Base-by-base conservation (phyloP, 2,888 invertebrate species). In the Acanthosepion lycidas region DNA sequence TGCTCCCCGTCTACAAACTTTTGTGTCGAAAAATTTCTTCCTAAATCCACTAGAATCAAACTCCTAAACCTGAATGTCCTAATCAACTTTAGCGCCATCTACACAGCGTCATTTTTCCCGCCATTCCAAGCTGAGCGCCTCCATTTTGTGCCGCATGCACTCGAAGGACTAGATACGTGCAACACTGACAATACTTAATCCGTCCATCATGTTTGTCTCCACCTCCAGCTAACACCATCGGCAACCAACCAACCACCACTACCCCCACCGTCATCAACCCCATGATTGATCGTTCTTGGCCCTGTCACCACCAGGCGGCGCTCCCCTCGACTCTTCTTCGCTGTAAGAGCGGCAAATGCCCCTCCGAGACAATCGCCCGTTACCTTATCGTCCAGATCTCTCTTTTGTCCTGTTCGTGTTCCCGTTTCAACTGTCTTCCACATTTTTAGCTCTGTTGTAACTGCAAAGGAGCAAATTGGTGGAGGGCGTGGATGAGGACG, bases 241-340 rank as follows among this genome's bases (percentile, higher is more conserved):
- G 15, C n/a, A 64, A 51, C 51, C 51, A 51, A 51, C 51, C 59
- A 23, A 59, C 59, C 59, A 59, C 59, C 59, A 59, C 51, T 51
- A 51, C 26, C 91, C n/a, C 92, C 92, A 18, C 92, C 92, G 23
- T 28, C 92, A 92, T 51, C 92, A 26, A 49, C 92, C 92, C 92
- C 23, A 92, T 51, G 92, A 49, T 51, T 51, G 92, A 92, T 49
- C 48, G 48, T 92, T 92, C 92, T 49, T 48, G 48, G 48, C 28
- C 92, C 48, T 51, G 92, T 92, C 92, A 51, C 51, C 92, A 92
- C 78, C 78, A 78, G 78, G n/a, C 78, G 78, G 78, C 78, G 78
- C 12, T n/a, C n/a, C n/a, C n/a, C n/a, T 78, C n/a, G 78, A 78
- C 78, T 78, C 78, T 33, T 78, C 78, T 78, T 78, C n/a, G 26